phyloP scores from a whole-genome alignment of 2,888 invertebrate genomes.

The Platycheirus albimanus region DNA sequence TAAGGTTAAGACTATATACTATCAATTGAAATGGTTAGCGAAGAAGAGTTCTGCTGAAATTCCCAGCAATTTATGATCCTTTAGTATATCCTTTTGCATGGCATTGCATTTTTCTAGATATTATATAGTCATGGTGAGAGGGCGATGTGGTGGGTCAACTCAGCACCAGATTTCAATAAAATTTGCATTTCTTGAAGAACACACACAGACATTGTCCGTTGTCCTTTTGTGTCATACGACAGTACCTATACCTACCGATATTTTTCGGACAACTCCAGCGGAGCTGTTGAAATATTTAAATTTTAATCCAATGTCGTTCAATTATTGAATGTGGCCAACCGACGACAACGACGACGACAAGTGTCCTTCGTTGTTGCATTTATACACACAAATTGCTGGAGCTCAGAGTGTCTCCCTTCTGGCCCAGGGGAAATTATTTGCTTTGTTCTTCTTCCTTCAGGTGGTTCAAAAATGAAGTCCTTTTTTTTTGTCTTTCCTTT shows the following conservation, averaged over 20 bases:
- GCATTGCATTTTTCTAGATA: constrained; percentile 51
- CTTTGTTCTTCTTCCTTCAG: constrained; percentile 42
- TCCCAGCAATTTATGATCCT: constrained; percentile 64
- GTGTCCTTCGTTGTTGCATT: constrained; percentile 66
- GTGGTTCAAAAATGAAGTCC: constrained; percentile 18
- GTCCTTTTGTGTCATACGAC: constrained; percentile 54
- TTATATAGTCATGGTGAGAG: not conserved
- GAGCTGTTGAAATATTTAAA: constrained; percentile 73
- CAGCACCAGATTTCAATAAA: constrained; percentile 56
- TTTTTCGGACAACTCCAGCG: constrained; percentile 4
- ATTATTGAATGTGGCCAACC: constrained; percentile 73
- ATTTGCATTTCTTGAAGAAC: constrained; percentile 60
- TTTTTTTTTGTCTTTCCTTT: not conserved
- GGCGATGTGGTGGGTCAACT: constrained; percentile 34
- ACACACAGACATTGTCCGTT: constrained; percentile 27
- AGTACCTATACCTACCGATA: not conserved
- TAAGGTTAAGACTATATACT: constrained; percentile 61
- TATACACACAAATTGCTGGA: not conserved
- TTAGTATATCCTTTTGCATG: constrained; percentile 58
- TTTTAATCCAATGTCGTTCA: constrained; percentile 73
- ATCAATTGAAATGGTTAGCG: constrained; percentile 49
- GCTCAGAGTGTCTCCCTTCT: constrained; percentile 16
- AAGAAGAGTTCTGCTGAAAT: constrained; percentile 56
- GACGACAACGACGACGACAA: constrained; percentile 15
- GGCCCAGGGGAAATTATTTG: constrained; percentile 71